Percentiles rank a stretch among this genome's conserved stretches.
Conservation (phyloP, 2,797 vertebrate species). For the Mormyrus proboscirostris region DNA sequence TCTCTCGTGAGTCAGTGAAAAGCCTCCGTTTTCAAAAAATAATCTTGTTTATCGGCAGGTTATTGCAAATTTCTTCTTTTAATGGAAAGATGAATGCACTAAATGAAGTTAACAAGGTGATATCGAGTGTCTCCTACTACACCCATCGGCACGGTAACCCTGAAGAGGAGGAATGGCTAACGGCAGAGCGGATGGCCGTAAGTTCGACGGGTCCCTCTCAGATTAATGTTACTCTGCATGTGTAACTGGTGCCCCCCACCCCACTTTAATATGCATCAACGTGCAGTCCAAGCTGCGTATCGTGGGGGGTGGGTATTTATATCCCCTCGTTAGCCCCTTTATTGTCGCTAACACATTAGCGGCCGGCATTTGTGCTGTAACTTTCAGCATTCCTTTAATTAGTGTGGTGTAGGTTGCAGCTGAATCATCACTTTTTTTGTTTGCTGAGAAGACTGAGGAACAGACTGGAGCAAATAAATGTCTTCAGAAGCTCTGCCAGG, state of each 20-base stretch:
- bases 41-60: slow-evolving; percentile 58
- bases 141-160: slow-evolving; percentile 95
- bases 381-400: not conserved
- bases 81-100: slow-evolving; percentile 99
- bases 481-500: not conserved
- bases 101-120: slow-evolving; percentile 99
- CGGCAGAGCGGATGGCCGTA: slow-evolving; percentile 98
- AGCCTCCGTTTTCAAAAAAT: not conserved
- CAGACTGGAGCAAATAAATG: not conserved
- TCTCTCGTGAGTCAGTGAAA: not conserved
- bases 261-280: not conserved
- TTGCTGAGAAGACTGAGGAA: not conserved
- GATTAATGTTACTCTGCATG: not conserved
- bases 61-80: slow-evolving; percentile 99
- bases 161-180: slow-evolving; percentile 98
- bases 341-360: not conserved
- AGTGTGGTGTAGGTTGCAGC: not conserved
- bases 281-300: not conserved
- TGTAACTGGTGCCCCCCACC: not conserved
- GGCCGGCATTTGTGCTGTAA: not conserved
- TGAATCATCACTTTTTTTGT: not conserved
- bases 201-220: slow-evolving; percentile 41
- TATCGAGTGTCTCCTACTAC: slow-evolving; percentile 98
- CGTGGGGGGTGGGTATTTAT: not conserved
- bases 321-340: not conserved